phyloP scores from a whole-genome alignment of 2,113 vertebrate species.

The Elaphurus davidianus region DNA sequence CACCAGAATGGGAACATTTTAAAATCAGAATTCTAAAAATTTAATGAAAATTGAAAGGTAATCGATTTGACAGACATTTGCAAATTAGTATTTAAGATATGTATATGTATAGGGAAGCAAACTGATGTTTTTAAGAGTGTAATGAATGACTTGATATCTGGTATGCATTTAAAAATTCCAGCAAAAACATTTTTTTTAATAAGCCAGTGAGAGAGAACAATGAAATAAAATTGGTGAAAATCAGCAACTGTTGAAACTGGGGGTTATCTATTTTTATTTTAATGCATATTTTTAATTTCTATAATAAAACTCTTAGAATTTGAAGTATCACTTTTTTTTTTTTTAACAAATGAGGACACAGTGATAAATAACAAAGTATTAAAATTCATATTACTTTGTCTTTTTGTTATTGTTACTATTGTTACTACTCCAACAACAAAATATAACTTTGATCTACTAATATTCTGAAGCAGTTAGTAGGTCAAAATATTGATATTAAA shows the following conservation, averaged over 20 bases:
- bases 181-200: background rate
- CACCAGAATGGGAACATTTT: background rate
- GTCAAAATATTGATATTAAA: background rate
- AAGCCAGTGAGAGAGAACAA: background rate
- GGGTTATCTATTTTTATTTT: background rate
- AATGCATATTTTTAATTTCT: background rate
- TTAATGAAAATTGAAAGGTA: background rate
- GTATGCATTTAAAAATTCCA: background rate
- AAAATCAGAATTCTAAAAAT: constrained; percentile 18
- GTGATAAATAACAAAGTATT: background rate
- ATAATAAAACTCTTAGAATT: background rate
- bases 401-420: background rate
- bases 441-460: background rate
- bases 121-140: background rate
- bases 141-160: background rate
- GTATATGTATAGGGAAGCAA: background rate
- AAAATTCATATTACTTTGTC: background rate
- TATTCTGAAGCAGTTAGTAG: background rate
- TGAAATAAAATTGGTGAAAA: constrained; percentile 12
- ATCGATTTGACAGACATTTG: background rate
- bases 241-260: background rate
- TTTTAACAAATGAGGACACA: constrained; percentile 3
- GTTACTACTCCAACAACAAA: constrained; percentile 6
- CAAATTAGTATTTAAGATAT: background rate
- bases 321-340: background rate